These are phyloP conservation scores for Potamarius usumacintae DNA, from an alignment of 2,113 vertebrate species.

Conservation along the genomic window DNA sequence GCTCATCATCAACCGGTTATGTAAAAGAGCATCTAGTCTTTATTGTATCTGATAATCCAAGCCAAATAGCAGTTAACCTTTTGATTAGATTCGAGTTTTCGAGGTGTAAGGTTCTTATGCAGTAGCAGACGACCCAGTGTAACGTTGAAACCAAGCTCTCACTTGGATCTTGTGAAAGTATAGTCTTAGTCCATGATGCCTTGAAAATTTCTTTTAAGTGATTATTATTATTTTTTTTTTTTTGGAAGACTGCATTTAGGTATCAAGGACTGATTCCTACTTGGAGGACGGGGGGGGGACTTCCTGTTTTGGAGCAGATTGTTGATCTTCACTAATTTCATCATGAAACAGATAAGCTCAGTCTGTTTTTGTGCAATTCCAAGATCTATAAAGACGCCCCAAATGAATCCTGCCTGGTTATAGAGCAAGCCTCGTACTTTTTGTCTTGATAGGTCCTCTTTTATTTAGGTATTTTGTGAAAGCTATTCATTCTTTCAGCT, in stretches of 20 bases:
- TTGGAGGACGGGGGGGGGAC: too few relatives aligned
- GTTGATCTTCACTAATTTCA: background rate
- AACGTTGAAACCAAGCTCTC: background rate
- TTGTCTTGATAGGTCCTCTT: background rate
- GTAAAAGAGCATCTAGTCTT: background rate
- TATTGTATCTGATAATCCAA: background rate
- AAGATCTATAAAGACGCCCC: background rate
- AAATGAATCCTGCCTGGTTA: background rate
- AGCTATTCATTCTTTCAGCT: constrained; percentile 6
- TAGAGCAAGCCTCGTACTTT: constrained; percentile 1
- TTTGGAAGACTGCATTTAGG: background rate
- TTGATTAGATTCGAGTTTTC: background rate
- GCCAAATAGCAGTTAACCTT: background rate
- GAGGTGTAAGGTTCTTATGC: background rate
- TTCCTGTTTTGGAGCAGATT: background rate
- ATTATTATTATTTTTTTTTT: background rate
- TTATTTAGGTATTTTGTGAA: constrained; percentile 11
- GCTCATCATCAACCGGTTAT: background rate
- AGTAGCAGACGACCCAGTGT: background rate
- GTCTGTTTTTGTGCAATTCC: constrained; percentile 16
- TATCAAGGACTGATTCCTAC: background rate
- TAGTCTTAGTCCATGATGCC: constrained; percentile 18
- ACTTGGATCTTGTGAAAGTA: constrained; percentile 14
- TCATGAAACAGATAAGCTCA: background rate
- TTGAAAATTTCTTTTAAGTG: constrained; percentile 22